Evolutionary conservation across 2,888 invertebrate genomes (phyloP).

Genomic region (Rhabditoides inermis): DNA sequence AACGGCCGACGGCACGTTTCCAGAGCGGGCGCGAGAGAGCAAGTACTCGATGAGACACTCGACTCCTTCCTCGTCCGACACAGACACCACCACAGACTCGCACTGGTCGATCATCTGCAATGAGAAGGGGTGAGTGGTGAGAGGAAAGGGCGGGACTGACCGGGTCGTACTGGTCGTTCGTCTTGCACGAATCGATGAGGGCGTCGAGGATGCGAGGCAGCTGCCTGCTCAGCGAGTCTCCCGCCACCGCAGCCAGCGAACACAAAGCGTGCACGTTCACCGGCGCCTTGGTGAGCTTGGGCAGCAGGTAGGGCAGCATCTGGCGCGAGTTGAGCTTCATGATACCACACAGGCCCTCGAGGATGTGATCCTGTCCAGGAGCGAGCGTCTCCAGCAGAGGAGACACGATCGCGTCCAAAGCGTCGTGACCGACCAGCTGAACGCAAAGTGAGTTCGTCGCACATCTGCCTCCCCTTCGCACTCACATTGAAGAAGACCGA

Average conservation of each 20-base stretch:
- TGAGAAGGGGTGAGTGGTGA: not conserved
- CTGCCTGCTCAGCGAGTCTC: slow-evolving; percentile 80
- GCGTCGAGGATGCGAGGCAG: slow-evolving; percentile 85
- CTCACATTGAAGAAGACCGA: slow-evolving; percentile 75
- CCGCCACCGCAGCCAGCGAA: slow-evolving; percentile 81
- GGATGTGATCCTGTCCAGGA: slow-evolving; percentile 73
- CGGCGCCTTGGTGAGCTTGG: slow-evolving; percentile 73
- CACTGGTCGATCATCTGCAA: slow-evolving; percentile 34
- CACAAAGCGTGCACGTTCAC: slow-evolving; percentile 81
- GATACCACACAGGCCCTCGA: slow-evolving; percentile 90
- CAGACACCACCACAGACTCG: slow-evolving; percentile 71
- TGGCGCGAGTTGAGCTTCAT: slow-evolving; percentile 80
- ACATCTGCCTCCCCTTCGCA: not conserved
- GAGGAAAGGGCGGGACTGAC: slow-evolving; percentile 5
- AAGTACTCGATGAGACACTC: slow-evolving; percentile 78
- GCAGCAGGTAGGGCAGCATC: slow-evolving; percentile 88
- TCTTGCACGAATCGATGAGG: slow-evolving; percentile 59
- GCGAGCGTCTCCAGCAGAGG: slow-evolving; percentile 73
- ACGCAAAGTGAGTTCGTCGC: no score
- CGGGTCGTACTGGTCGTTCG: slow-evolving; percentile 29
- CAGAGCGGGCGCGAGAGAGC: slow-evolving; percentile 68
- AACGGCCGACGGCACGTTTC: slow-evolving; percentile 68
- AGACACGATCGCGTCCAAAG: slow-evolving; percentile 91
- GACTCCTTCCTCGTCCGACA: slow-evolving; percentile 73
- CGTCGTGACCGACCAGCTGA: slow-evolving; percentile 73